Conservation (phyloP, 1,140 invertebrate genomes). For the Druon quercuslanigerum region DNA sequence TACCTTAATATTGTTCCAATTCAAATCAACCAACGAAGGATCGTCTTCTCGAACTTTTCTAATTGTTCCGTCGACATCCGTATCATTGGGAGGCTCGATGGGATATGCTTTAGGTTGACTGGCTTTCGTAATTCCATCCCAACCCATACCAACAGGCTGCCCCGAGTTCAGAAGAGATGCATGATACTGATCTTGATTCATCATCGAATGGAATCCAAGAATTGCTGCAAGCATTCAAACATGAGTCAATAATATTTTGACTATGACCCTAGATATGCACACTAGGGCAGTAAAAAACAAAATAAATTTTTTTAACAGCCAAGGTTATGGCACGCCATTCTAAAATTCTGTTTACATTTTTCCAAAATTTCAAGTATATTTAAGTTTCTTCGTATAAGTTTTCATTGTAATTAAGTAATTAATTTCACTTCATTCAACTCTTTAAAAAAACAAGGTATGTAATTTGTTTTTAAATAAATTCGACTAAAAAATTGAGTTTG, state of each 20-base stretch:
- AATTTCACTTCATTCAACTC: too few relatives aligned
- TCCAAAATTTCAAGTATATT: too few relatives aligned
- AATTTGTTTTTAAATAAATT: too few relatives aligned
- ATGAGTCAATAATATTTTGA: not conserved
- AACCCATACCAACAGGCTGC: constrained; percentile 89
- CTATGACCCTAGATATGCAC: too few relatives aligned
- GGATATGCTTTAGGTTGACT: constrained; percentile 93
- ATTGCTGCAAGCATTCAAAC: constrained; percentile 84
- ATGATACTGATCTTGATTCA: constrained; percentile 99
- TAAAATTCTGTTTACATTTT: too few relatives aligned
- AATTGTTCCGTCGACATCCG: constrained; percentile 94
- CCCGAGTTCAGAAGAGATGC: constrained; percentile 95
- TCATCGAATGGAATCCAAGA: constrained; percentile 99
- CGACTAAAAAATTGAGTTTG: too few relatives aligned
- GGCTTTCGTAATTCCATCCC: constrained; percentile 96
- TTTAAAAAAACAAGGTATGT: too few relatives aligned
- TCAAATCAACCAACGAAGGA: constrained; percentile 89
- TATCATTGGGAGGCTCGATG: constrained; percentile 94
- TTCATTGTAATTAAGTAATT: too few relatives aligned
- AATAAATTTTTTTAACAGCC: too few relatives aligned
- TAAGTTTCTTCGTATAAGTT: too few relatives aligned
- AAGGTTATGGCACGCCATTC: too few relatives aligned
- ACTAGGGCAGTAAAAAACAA: not conserved
- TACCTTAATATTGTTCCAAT: constrained; percentile 98
- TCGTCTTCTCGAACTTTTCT: constrained; percentile 93